Conservation (phyloP, 2,797 vertebrate genomes). For the Spea hammondii region DNA sequence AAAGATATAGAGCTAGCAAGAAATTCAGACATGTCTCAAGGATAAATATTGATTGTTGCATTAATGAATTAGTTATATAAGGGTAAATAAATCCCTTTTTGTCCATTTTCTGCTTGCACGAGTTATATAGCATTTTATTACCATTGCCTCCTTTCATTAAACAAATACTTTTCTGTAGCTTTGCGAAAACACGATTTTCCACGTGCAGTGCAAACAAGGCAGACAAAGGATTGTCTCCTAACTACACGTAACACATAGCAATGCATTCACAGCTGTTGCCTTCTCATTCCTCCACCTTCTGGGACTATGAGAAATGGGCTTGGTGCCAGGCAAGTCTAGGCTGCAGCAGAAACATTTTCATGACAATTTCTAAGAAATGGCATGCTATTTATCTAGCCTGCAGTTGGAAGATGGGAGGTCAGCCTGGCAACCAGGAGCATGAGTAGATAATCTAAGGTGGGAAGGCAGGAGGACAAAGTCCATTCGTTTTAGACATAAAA, state of each 20-base stretch:
- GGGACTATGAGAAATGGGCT: background rate
- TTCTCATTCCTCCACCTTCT: conserved; percentile 1
- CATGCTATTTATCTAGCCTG: background rate
- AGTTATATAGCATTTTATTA: too few relatives aligned
- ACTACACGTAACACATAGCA: conserved; percentile 5
- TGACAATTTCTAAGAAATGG: background rate
- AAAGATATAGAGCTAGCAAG: too few relatives aligned
- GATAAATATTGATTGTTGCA: too few relatives aligned
- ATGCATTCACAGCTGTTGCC: conserved; percentile 22
- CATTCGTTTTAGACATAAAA: background rate
- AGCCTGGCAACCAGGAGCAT: background rate
- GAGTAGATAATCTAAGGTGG: background rate
- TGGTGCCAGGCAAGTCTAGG: conserved; percentile 5
- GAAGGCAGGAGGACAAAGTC: background rate
- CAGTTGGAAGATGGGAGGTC: background rate
- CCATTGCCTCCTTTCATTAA: background rate
- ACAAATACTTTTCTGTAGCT: background rate
- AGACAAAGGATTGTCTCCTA: conserved; percentile 8
- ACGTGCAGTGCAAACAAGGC: background rate
- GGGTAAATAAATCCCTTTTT: too few relatives aligned
- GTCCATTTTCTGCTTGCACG: too few relatives aligned
- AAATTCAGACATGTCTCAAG: too few relatives aligned
- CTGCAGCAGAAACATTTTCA: background rate
- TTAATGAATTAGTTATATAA: too few relatives aligned
- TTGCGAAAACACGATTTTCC: background rate